Evolutionary conservation across 2,888 invertebrate genomes (phyloP).

Genomic region (Eilema sororculum): DNA sequence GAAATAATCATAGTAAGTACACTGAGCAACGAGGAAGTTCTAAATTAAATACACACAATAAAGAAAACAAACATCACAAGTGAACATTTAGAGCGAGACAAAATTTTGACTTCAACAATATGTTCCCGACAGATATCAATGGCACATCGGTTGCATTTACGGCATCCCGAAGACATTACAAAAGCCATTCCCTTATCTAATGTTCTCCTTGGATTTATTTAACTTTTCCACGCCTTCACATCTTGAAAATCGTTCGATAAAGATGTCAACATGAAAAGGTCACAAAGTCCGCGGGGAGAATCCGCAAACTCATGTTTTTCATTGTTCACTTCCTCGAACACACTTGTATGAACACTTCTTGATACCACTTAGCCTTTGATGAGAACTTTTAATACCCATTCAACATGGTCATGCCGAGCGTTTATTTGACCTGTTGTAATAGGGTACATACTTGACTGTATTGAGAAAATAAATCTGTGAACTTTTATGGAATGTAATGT

Average conservation of each 20-base stretch:
- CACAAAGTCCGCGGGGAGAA: conserved; percentile 66
- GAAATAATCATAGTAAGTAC: background rate
- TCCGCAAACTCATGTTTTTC: conserved; percentile 55
- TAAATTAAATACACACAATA: background rate
- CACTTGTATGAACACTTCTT: conserved; percentile 1
- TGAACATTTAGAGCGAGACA: conserved; percentile 45
- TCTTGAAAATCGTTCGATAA: conserved; percentile 82
- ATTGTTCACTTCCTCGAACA: conserved; percentile 16
- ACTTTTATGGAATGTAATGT: background rate
- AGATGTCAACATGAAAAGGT: conserved; percentile 83
- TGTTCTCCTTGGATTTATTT: conserved; percentile 84
- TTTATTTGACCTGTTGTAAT: background rate
- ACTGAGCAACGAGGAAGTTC: background rate
- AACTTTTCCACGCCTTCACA: conserved; percentile 84
- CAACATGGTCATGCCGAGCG: background rate
- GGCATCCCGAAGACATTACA: conserved; percentile 86
- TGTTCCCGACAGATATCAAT: conserved; percentile 77
- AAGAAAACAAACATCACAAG: background rate
- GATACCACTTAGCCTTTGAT: background rate
- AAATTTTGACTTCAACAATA: conserved; percentile 65
- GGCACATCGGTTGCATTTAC: conserved; percentile 85
- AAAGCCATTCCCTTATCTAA: conserved; percentile 86
- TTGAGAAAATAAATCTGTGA: background rate
- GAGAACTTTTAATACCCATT: conserved; percentile 2
- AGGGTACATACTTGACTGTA: background rate